A percentile compares a stretch with the other conserved stretches of the same genome.
phyloP scores from a whole-genome alignment of 2,113 vertebrate species.

The Catharus bicknelli region DNA sequence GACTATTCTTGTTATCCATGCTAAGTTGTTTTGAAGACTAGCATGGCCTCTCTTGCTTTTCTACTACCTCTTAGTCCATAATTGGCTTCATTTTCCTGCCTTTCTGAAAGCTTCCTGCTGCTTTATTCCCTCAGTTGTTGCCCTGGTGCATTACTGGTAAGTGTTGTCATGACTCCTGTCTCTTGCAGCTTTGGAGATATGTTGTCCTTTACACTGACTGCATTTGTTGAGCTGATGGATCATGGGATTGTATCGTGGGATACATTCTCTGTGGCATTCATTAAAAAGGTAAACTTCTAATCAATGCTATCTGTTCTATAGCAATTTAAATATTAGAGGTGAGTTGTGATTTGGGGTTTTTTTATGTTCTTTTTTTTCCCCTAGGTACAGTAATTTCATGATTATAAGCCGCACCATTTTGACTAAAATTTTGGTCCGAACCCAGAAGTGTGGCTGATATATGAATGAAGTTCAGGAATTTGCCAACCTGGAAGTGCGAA shows the following conservation, averaged over 20 bases:
- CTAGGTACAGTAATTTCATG: neutral
- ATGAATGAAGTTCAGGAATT: too few relatives aligned
- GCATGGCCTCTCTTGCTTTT: conserved; percentile 28
- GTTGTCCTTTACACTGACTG: conserved; percentile 96
- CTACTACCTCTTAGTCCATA: conserved; percentile 24
- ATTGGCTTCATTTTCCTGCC: conserved; percentile 22
- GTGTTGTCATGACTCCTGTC: conserved; percentile 52
- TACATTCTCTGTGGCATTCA: conserved; percentile 98
- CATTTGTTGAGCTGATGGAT: conserved; percentile 99
- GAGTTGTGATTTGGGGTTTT: neutral
- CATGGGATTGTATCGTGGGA: conserved; percentile 99
- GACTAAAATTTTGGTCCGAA: too few relatives aligned
- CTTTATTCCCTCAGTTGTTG: neutral
- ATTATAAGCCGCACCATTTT: too few relatives aligned
- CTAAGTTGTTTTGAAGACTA: neutral
- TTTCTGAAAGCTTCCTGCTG: conserved; percentile 28
- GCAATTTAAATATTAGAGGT: neutral
- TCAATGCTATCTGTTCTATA: neutral
- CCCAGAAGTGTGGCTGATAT: too few relatives aligned
- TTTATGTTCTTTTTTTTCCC: too few relatives aligned
- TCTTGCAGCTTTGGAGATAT: conserved; percentile 95
- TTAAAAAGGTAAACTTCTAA: conserved; percentile 90
- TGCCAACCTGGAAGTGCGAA: too few relatives aligned
- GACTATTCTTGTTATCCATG: neutral
- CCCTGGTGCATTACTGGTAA: conserved; percentile 36